Percentiles rank a stretch among this genome's conserved stretches.
Evolutionary conservation across 2,888 invertebrate genomes (phyloP).

Genomic region (Yponomeuta sedellus): DNA sequence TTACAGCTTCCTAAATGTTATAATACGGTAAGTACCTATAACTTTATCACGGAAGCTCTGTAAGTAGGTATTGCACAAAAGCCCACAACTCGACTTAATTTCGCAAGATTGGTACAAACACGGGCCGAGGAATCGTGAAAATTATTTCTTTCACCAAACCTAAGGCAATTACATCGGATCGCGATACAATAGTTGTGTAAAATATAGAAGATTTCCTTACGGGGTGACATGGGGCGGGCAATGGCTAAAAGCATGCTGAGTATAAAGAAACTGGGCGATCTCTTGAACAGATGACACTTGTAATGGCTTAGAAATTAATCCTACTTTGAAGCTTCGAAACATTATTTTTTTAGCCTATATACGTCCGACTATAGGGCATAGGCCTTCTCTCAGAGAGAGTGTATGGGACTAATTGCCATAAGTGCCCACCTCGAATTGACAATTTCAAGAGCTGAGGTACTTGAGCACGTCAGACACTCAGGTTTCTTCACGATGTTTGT

Average conservation of each 20-base stretch:
- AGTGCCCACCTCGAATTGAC: too few species aligned
- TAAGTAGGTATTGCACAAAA: not conserved
- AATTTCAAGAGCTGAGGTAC: too few species aligned
- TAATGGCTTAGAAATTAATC: too few species aligned
- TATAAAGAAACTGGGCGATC: not conserved
- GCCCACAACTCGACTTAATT: not conserved
- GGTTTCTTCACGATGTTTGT: too few species aligned
- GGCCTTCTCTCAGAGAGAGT: too few species aligned
- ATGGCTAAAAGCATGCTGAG: not conserved
- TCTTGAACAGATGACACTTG: not conserved
- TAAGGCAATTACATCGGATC: slow-evolving; percentile 3
- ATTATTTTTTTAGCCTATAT: too few species aligned
- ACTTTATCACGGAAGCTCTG: not conserved
- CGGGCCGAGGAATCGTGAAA: not conserved
- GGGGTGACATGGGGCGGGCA: slow-evolving; percentile 22
- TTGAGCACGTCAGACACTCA: too few species aligned
- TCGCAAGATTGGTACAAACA: not conserved
- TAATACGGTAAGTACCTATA: not conserved
- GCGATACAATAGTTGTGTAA: slow-evolving; percentile 9
- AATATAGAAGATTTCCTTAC: slow-evolving; percentile 25
- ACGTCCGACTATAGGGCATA: too few species aligned
- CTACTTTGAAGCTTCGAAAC: too few species aligned
- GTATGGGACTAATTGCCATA: too few species aligned
- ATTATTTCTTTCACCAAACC: slow-evolving; percentile 1
- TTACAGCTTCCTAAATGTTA: too few species aligned